These are phyloP conservation scores for Dermolepida albohirtum DNA, from an alignment of 2,888 invertebrate species.

Conservation along the genomic window DNA sequence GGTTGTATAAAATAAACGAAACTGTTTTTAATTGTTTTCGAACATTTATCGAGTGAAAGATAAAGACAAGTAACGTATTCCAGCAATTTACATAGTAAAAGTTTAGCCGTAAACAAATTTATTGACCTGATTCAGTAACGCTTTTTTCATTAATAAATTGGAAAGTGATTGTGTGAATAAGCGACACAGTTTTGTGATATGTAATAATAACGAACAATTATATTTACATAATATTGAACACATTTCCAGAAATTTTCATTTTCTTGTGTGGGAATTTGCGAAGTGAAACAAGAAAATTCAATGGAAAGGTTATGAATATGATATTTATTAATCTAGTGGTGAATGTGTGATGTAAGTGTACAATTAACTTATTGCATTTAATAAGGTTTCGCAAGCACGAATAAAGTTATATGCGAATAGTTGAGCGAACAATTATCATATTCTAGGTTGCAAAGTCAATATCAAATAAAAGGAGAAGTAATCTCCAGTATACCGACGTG, in stretches of 20 bases:
- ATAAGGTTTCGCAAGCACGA: no score
- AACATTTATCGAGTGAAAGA: not conserved
- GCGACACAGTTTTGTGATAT: constrained; percentile 32
- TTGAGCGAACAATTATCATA: constrained; percentile 3
- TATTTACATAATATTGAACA: constrained; percentile 17
- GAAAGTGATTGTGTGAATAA: constrained; percentile 40
- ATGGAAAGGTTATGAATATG: no score
- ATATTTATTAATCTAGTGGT: no score
- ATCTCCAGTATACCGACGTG: no score
- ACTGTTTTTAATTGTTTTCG: no score
- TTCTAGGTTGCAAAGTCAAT: no score
- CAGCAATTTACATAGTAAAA: constrained; percentile 2
- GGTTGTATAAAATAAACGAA: no score
- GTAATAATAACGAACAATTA: constrained; percentile 30
- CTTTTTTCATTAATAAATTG: constrained; percentile 34
- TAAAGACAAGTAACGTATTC: not conserved
- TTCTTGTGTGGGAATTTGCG: constrained; percentile 14
- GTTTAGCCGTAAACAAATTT: constrained; percentile 1
- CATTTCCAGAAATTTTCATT: constrained; percentile 4
- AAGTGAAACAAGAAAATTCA: not conserved
- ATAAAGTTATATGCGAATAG: not conserved
- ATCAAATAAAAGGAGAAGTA: no score
- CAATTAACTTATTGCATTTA: no score
- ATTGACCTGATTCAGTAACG: constrained; percentile 27
- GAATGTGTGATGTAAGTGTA: no score